phyloP scores from a whole-genome alignment of 2,888 invertebrate species.

The Nomada lathburiana region DNA sequence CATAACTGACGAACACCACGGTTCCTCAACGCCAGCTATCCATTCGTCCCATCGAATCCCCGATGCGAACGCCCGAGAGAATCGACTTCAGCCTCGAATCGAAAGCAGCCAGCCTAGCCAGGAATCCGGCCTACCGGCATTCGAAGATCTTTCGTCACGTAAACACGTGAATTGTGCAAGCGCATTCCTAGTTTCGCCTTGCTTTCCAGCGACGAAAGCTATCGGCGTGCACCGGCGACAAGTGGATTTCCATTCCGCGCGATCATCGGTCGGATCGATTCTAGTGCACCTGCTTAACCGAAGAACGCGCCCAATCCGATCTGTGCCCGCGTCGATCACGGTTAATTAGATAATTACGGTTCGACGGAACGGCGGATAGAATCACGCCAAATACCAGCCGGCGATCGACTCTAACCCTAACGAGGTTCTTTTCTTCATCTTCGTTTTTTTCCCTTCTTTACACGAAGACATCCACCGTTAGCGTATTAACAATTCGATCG shows the following conservation, averaged over 20 bases:
- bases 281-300: no score
- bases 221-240: not conserved
- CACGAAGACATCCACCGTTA: constrained; percentile 54
- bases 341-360: constrained; percentile 21
- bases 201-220: constrained; percentile 1
- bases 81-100: constrained; percentile 1
- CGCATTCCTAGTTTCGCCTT: constrained; percentile 43
- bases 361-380: constrained; percentile 24
- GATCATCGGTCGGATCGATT: not conserved
- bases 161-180: constrained; percentile 52
- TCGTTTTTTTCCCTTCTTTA: constrained; percentile 14
- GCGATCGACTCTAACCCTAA: constrained; percentile 27
- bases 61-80: constrained; percentile 2
- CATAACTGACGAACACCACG: no score
- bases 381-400: constrained; percentile 23
- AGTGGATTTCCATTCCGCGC: not conserved
- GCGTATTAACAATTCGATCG: constrained; percentile 50
- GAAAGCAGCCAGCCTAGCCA: constrained; percentile 2
- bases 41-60: not conserved
- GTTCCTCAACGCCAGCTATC: no score
- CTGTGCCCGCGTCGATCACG: not conserved
- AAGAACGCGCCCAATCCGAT: not conserved
- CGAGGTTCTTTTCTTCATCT: not conserved
- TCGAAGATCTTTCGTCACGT: constrained; percentile 36
- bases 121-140: constrained; percentile 11